Conservation (phyloP, 2,888 invertebrate genomes). For the Eulithis prunata region DNA sequence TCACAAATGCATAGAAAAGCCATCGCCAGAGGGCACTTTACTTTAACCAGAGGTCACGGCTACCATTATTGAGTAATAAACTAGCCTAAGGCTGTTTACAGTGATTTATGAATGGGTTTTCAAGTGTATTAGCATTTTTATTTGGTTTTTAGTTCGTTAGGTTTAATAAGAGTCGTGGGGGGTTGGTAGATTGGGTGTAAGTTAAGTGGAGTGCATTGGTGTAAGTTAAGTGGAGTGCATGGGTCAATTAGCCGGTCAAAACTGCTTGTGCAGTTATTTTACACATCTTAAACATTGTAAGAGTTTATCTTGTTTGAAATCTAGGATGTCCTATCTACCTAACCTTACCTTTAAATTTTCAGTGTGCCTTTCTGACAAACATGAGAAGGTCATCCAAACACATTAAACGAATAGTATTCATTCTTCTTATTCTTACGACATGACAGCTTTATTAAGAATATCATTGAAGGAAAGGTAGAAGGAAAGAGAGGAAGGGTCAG, state of each 20-base stretch:
- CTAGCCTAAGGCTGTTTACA: constrained; percentile 33
- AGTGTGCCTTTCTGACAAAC: no score
- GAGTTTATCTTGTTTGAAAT: no score
- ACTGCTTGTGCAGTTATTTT: neutral
- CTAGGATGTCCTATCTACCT: no score
- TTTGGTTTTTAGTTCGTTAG: constrained; percentile 38
- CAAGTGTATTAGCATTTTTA: constrained; percentile 41
- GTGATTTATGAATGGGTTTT: constrained; percentile 41
- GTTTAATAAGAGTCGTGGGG: constrained; percentile 26
- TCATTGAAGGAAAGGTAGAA: no score
- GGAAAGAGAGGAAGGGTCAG: no score
- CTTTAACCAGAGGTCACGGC: constrained; percentile 18
- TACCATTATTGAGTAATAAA: constrained; percentile 34
- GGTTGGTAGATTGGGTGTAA: constrained; percentile 29
- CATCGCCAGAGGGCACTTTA: constrained; percentile 41
- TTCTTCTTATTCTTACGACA: no score
- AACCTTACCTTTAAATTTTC: no score
- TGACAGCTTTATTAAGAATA: no score
- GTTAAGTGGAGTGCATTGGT: constrained; percentile 20
- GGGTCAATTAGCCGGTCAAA: constrained; percentile 2
- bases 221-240: no score
- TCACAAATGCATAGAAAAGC: constrained; percentile 72
- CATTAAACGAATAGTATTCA: no score
- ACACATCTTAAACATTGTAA: no score
- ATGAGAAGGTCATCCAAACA: no score